Evolutionary conservation across 2,888 invertebrate genomes (phyloP).

Genomic region (Erannis defoliaria): DNA sequence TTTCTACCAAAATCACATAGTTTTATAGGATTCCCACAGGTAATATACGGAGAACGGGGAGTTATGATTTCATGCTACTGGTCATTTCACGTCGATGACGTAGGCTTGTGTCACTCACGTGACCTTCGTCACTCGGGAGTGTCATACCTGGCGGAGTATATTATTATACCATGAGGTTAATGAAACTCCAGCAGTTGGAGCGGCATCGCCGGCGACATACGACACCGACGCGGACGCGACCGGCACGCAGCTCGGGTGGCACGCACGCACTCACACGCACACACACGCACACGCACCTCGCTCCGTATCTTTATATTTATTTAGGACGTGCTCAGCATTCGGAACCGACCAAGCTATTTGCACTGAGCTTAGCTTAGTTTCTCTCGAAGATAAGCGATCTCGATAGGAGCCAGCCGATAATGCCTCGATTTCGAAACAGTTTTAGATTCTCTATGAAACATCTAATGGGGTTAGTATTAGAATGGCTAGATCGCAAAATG

Average conservation of each 20-base stretch:
- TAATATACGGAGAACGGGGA: too few species aligned
- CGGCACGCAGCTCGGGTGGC: conserved; percentile 31
- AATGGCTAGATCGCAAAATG: too few species aligned
- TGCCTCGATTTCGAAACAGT: conserved; percentile 23
- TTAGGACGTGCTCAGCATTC: conserved; percentile 43
- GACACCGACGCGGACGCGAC: conserved; percentile 24
- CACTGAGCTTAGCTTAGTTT: conserved; percentile 39
- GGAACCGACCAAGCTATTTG: conserved; percentile 34
- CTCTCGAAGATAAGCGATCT: conserved; percentile 44
- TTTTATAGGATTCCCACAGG: too few species aligned
- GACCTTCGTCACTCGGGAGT: too few species aligned
- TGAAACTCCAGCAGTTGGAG: background rate
- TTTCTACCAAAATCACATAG: too few species aligned
- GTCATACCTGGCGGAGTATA: too few species aligned
- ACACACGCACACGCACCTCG: conserved; percentile 10
- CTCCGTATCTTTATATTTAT: conserved; percentile 48
- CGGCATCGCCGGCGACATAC: background rate
- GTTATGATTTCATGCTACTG: too few species aligned
- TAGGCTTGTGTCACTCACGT: too few species aligned
- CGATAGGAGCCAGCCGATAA: conserved; percentile 37
- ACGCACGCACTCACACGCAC: conserved; percentile 18
- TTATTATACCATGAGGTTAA: too few species aligned
- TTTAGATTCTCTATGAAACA: background rate
- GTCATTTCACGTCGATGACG: too few species aligned
- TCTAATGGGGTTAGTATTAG: background rate